Percentiles rank a stretch among this genome's conserved stretches.
Evolutionary conservation across 2,113 vertebrate species (phyloP).

Genomic region (Zosterops hypoxanthus): DNA sequence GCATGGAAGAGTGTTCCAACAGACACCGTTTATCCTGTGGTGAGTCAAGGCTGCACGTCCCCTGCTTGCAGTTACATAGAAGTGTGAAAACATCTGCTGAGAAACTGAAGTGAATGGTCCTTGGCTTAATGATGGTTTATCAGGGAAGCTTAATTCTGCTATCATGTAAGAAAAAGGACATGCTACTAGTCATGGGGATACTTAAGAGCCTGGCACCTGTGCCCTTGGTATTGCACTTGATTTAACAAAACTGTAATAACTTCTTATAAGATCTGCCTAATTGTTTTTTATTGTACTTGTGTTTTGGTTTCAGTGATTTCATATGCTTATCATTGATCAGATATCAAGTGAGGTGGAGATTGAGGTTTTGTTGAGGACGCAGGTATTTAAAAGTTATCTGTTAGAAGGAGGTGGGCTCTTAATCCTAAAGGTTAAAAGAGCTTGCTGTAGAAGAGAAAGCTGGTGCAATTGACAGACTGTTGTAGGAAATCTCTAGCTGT

Average conservation of each 20-base stretch:
- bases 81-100: neutral
- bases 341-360: neutral
- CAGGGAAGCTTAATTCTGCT: neutral
- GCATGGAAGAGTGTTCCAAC: neutral
- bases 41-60: neutral
- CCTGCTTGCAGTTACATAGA: accelerated
- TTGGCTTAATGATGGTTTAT: neutral
- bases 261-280: neutral
- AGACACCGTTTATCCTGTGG: neutral
- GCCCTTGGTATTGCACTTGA: neutral
- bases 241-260: neutral
- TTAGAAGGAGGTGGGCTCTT: neutral
- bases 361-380: neutral
- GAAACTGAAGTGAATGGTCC: neutral
- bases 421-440: neutral
- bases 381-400: neutral
- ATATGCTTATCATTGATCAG: accelerated
- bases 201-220: neutral
- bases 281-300: neutral
- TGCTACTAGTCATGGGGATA: neutral
- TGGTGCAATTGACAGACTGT: neutral
- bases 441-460: neutral
- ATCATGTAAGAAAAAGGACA: accelerated
- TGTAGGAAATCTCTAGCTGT: neutral
- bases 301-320: neutral